These are phyloP conservation scores for Alexandromys fortis DNA, from an alignment of 2,113 vertebrate species.

Conservation along the genomic window DNA sequence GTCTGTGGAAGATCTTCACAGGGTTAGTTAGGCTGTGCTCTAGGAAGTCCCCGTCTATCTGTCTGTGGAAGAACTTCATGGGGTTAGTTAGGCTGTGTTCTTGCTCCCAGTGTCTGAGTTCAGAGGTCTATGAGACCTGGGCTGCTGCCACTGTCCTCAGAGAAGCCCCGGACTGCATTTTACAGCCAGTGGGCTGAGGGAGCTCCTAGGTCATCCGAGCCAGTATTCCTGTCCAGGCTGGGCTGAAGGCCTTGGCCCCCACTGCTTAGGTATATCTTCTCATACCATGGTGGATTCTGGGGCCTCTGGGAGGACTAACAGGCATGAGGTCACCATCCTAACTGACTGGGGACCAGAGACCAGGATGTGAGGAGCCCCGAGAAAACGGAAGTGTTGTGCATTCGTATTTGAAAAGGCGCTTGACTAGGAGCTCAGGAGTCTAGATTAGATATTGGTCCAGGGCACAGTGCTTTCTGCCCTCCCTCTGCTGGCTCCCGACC, in stretches of 20 bases:
- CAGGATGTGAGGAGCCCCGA: neutral
- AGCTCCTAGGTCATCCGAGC: neutral
- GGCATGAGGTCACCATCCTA: accelerated
- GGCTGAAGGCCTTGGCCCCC: no score
- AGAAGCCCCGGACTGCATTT: neutral
- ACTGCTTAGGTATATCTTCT: neutral
- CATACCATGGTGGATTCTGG: neutral
- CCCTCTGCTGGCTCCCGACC: accelerated
- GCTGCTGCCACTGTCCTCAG: neutral
- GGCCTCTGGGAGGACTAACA: neutral
- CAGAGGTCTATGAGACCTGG: neutral
- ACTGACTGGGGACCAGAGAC: neutral
- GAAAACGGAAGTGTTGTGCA: neutral
- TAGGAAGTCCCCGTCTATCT: neutral
- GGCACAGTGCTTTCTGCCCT: neutral
- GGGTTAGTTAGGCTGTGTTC: neutral
- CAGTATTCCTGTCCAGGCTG: neutral
- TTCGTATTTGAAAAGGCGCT: neutral
- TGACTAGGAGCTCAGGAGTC: neutral
- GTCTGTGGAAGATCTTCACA: neutral
- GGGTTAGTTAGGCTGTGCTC: neutral
- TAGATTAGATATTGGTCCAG: neutral
- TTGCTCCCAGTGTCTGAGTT: neutral
- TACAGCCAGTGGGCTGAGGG: neutral
- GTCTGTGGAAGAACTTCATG: neutral